Evolutionary conservation across 1,140 invertebrate genomes (phyloP).

Genomic region (Homalodisca vitripennis): DNA sequence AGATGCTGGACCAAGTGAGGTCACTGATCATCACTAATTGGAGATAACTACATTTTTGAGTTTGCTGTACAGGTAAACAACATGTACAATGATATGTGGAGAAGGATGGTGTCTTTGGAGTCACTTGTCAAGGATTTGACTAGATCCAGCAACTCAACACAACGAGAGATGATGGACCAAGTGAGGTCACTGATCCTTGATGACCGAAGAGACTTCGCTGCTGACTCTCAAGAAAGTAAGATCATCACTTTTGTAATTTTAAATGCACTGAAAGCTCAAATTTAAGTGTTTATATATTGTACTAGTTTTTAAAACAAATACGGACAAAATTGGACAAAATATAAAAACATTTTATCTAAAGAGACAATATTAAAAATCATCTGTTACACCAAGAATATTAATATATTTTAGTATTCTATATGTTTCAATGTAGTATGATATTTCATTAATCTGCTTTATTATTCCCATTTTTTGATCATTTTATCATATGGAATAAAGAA

Average conservation of each 20-base stretch:
- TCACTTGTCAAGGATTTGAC: slow-evolving; percentile 52
- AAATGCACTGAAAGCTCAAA: too few relatives aligned
- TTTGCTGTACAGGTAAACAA: slow-evolving; percentile 51
- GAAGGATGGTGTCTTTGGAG: slow-evolving; percentile 51
- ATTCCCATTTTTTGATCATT: too few relatives aligned
- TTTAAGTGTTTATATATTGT: too few relatives aligned
- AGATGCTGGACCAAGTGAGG: slow-evolving; percentile 55
- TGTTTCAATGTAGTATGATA: too few relatives aligned
- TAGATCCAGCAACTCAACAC: slow-evolving; percentile 53
- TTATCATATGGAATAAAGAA: too few relatives aligned
- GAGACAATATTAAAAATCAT: too few relatives aligned
- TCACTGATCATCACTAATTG: slow-evolving; percentile 45
- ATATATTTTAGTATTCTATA: too few relatives aligned
- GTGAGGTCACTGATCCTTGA: slow-evolving; percentile 48
- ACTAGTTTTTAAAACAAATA: not conserved
- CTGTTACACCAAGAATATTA: too few relatives aligned
- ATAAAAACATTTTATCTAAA: not conserved
- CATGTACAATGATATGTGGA: slow-evolving; percentile 58
- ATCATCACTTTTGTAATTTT: too few relatives aligned
- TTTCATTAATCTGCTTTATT: too few relatives aligned
- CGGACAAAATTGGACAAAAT: not conserved
- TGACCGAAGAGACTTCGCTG: slow-evolving; percentile 39
- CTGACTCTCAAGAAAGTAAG: slow-evolving; percentile 29
- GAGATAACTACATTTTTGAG: slow-evolving; percentile 2
- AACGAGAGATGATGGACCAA: slow-evolving; percentile 55